Conservation (phyloP, 2,888 invertebrate species). For the Macrophya alboannulata region DNA sequence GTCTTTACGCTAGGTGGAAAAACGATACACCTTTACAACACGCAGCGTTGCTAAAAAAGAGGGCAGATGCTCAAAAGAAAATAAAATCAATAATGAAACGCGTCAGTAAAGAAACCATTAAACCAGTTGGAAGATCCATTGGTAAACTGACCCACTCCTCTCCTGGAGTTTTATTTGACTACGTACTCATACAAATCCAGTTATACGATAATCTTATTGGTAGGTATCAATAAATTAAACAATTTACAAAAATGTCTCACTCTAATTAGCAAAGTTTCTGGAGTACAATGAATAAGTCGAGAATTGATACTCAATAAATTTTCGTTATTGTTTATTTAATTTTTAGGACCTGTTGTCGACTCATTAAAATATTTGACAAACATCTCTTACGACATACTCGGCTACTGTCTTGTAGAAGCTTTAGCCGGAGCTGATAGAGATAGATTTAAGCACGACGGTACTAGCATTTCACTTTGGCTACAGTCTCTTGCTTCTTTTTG, state of each 20-base stretch:
- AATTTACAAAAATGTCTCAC: not conserved
- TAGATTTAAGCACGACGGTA: constrained; percentile 93
- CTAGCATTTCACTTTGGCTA: constrained; percentile 95
- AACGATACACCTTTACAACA: constrained; percentile 92
- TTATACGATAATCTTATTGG: constrained; percentile 96
- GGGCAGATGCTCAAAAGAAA: constrained; percentile 93
- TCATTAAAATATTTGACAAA: constrained; percentile 97
- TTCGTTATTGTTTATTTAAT: not conserved
- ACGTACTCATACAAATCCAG: constrained; percentile 94
- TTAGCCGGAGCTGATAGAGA: constrained; percentile 90
- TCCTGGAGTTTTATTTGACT: constrained; percentile 97
- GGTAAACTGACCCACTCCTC: constrained; percentile 98
- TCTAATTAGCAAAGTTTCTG: not conserved
- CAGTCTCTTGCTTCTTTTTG: constrained; percentile 97
- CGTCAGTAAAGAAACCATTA: constrained; percentile 99
- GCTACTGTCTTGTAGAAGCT: constrained; percentile 97
- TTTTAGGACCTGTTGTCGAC: constrained; percentile 93
- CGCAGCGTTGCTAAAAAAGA: constrained; percentile 91
- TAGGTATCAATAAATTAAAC: constrained; percentile 55
- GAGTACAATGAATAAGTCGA: not conserved
- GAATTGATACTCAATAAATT: not conserved
- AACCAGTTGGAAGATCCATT: constrained; percentile 96
- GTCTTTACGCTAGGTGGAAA: constrained; percentile 98
- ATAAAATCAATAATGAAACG: constrained; percentile 98
- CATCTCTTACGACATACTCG: constrained; percentile 97